Evolutionary conservation across 2,113 vertebrate species (phyloP).

Genomic region (Entelurus aequoreus): DNA sequence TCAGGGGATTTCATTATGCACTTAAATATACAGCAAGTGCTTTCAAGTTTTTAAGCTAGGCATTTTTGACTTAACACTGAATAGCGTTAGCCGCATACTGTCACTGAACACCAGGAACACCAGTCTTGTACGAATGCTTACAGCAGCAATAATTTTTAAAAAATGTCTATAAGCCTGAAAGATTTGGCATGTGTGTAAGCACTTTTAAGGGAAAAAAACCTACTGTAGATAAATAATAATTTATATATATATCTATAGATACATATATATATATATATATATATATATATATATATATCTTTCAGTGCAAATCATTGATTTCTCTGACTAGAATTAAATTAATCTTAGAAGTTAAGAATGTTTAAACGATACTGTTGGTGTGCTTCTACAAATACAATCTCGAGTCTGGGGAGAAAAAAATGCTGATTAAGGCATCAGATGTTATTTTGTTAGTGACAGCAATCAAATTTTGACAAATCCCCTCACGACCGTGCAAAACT

Average conservation of each 20-base stretch:
- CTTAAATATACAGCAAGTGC: not conserved
- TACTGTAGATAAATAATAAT: not conserved
- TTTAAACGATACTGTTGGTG: not conserved
- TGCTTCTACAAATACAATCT: conserved; percentile 50
- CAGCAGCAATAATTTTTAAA: conserved; percentile 11
- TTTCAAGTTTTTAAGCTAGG: conserved; percentile 12
- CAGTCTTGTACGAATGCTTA: conserved; percentile 16
- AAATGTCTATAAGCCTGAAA: conserved; percentile 1
- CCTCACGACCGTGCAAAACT: not conserved
- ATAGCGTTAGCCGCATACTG: conserved; percentile 40
- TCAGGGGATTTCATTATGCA: not conserved
- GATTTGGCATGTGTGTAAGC: not conserved
- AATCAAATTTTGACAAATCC: conserved; percentile 1
- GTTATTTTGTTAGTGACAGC: conserved; percentile 6
- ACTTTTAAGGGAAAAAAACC: not conserved
- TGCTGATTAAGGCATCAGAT: conserved; percentile 64
- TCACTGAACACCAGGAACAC: conserved; percentile 30
- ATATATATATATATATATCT: not conserved
- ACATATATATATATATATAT: no score
- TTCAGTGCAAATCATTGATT: conserved; percentile 14
- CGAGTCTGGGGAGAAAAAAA: conserved; percentile 39
- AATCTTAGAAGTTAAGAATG: conserved; percentile 11
- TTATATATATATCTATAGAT: no score
- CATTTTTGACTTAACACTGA: conserved; percentile 31
- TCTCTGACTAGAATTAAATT: conserved; percentile 8